These are phyloP conservation scores for Anticlea derivata DNA, from an alignment of 2,888 invertebrate genomes.

Conservation along the genomic window DNA sequence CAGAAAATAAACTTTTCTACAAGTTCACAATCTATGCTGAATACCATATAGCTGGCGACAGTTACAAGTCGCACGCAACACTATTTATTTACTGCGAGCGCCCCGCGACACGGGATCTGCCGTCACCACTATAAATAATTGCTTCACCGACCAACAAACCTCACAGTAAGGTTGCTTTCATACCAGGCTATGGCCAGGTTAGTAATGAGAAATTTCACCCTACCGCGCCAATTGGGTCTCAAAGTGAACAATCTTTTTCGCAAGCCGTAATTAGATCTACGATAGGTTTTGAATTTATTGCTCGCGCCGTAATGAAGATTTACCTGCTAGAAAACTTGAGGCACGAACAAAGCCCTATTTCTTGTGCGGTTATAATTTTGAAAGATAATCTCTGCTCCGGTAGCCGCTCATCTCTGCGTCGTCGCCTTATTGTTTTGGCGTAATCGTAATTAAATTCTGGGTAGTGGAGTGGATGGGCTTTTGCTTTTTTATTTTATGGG, in stretches of 20 bases:
- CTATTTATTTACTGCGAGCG: conserved; percentile 64
- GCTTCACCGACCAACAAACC: conserved; percentile 42
- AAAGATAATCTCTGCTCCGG: conserved; percentile 63
- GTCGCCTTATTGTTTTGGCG: conserved; percentile 38
- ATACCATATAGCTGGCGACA: conserved; percentile 61
- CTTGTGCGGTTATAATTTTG: conserved; percentile 64
- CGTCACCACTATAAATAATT: conserved; percentile 67
- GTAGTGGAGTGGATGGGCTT: conserved; percentile 21
- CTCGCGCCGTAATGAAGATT: conserved; percentile 73
- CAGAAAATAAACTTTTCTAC: conserved; percentile 11
- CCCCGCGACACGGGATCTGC: conserved; percentile 56
- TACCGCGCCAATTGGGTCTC: conserved; percentile 24
- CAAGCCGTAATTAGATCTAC: conserved; percentile 57
- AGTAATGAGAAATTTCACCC: conserved; percentile 35
- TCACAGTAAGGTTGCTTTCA: conserved; percentile 39
- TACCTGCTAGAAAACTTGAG: conserved; percentile 58
- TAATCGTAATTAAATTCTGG: conserved; percentile 34
- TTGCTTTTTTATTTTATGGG: conserved; percentile 30
- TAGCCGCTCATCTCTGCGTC: conserved; percentile 60
- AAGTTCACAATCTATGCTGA: conserved; percentile 44
- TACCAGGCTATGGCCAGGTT: conserved; percentile 16
- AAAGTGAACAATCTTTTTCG: conserved; percentile 35
- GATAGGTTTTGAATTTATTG: conserved; percentile 70
- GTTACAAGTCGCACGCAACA: conserved; percentile 54
- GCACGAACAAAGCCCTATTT: conserved; percentile 59